These are phyloP conservation scores for Spicauda simplicius DNA, from an alignment of 2,888 invertebrate species.

Conservation along the genomic window DNA sequence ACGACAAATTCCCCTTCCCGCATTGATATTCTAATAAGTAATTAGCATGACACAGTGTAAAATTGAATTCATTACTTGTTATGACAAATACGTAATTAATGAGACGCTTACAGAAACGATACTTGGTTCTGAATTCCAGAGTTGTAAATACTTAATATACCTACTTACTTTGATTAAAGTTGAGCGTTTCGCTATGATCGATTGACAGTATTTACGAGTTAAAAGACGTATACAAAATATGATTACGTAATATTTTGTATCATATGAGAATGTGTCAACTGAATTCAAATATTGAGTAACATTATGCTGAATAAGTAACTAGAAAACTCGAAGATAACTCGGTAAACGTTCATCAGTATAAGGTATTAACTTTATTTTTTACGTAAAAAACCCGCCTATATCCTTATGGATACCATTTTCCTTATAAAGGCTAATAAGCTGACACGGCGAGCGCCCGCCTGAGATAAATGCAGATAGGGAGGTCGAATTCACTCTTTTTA, in stretches of 20 bases:
- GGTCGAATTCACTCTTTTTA: constrained; percentile 18
- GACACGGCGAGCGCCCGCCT: constrained; percentile 16
- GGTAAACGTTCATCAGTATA: neutral
- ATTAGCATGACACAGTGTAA: constrained; percentile 17
- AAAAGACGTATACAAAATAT: too few relatives aligned
- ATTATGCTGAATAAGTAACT: neutral
- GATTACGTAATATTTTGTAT: too few relatives aligned
- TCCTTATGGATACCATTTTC: constrained; percentile 18
- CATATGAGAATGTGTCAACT: too few relatives aligned
- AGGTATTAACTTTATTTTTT: neutral
- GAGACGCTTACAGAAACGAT: neutral
- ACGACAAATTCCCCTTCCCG: constrained; percentile 13
- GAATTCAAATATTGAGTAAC: too few relatives aligned
- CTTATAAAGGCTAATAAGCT: constrained; percentile 33
- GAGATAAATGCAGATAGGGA: constrained; percentile 24
- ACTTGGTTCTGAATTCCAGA: neutral
- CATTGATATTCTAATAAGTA: constrained; percentile 23
- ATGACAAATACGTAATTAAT: neutral
- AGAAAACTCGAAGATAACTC: too few relatives aligned
- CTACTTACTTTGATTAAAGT: neutral
- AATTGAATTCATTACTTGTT: constrained; percentile 4
- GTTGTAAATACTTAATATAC: neutral
- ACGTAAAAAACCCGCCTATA: neutral
- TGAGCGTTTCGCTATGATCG: neutral
- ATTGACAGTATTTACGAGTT: too few relatives aligned